Percentiles rank a stretch among this genome's conserved stretches.
These are phyloP conservation scores for Procambarus virginalis DNA, from an alignment of 1,140 invertebrate genomes.

Conservation along the genomic window DNA sequence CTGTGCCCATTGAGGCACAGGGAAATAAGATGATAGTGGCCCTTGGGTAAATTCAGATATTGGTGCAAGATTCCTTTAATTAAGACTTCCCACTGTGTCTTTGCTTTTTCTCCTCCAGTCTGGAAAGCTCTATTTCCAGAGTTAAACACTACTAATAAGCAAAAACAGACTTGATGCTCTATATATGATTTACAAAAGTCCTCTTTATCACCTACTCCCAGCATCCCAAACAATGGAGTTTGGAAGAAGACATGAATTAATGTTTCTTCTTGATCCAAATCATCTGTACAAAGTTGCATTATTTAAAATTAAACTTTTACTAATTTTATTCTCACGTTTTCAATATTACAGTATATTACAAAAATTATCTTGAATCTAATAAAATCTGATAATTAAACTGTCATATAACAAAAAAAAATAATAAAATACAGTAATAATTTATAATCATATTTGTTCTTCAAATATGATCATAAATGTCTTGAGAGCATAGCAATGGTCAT, in stretches of 20 bases:
- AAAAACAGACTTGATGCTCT: neutral
- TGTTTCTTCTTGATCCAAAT: neutral
- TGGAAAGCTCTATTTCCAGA: neutral
- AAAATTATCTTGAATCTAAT: neutral
- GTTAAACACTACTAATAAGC: neutral
- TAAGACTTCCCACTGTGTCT: neutral
- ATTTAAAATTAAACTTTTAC: neutral
- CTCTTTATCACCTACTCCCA: neutral
- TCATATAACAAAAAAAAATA: neutral
- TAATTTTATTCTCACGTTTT: neutral
- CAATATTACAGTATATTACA: neutral
- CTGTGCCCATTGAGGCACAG: too few species aligned
- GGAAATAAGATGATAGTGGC: too few species aligned
- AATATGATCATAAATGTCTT: slow-evolving; percentile 13
- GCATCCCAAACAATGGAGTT: neutral
- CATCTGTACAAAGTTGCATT: neutral
- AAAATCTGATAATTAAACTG: neutral
- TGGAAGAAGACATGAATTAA: too few species aligned
- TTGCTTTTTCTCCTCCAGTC: neutral
- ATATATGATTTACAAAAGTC: neutral
- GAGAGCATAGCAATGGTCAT: neutral
- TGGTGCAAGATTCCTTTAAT: neutral
- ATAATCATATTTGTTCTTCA: neutral
- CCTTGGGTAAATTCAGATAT: neutral
- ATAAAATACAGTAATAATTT: neutral